Conservation (phyloP, 2,888 invertebrate genomes). For the Ophion obscuratus region DNA sequence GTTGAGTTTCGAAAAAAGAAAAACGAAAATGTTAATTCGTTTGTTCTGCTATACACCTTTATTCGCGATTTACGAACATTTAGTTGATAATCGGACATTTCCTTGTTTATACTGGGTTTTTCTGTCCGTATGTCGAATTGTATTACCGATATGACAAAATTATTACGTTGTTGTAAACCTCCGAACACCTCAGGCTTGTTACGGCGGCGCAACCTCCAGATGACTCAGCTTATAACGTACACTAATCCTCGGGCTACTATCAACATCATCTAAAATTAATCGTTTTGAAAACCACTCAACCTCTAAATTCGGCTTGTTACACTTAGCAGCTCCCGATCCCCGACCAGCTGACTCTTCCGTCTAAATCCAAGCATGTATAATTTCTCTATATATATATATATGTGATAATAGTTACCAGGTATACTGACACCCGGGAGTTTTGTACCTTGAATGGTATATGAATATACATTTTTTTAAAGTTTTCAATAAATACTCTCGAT, state of each 20-base stretch:
- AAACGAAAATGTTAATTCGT: too few relatives aligned
- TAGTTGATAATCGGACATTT: too few relatives aligned
- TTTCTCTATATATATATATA: not conserved
- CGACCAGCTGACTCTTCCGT: conserved; percentile 43
- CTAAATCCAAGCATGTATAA: conserved; percentile 42
- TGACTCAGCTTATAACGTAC: conserved; percentile 69
- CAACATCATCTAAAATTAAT: conserved; percentile 72
- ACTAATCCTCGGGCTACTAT: conserved; percentile 73
- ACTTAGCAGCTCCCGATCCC: conserved; percentile 73
- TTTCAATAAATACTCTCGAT: conserved; percentile 23
- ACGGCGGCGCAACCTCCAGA: conserved; percentile 62
- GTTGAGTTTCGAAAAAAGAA: too few relatives aligned
- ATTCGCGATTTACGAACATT: too few relatives aligned
- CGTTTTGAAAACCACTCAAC: conserved; percentile 66
- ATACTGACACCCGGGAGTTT: too few relatives aligned
- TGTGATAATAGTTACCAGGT: too few relatives aligned
- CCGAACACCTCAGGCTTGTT: not conserved
- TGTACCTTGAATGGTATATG: conserved; percentile 15
- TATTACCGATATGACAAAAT: conserved; percentile 11
- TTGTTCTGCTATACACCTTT: too few relatives aligned
- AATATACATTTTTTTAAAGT: not conserved
- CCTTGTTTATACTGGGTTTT: not conserved
- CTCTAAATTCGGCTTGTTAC: conserved; percentile 71
- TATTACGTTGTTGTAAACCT: conserved; percentile 6
- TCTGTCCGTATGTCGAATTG: not conserved